A percentile compares a stretch with the other conserved stretches of the same genome.
Evolutionary conservation across 2,888 invertebrate genomes (phyloP).

Genomic region (Ernsta delagoae): DNA sequence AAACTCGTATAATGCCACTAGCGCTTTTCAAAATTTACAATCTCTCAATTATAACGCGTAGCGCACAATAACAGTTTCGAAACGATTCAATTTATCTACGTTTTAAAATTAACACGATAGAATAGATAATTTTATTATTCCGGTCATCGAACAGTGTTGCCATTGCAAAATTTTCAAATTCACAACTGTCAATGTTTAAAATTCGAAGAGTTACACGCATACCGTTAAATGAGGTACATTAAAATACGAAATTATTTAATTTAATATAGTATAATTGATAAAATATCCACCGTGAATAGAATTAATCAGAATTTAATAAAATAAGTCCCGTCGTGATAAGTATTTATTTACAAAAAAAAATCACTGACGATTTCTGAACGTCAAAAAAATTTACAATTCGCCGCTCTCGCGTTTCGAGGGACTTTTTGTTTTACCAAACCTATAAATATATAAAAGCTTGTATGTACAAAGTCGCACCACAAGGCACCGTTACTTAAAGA

Average conservation of each 20-base stretch:
- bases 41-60: slow-evolving; percentile 9
- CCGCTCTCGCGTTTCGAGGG: not conserved
- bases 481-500: slow-evolving; percentile 3
- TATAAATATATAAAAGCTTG: slow-evolving; percentile 12
- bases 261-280: too few relatives aligned
- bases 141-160: slow-evolving; percentile 13
- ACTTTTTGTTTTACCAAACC: not conserved
- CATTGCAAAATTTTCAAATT: slow-evolving; percentile 25
- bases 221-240: not conserved
- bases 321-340: not conserved
- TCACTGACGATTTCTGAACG: too few relatives aligned
- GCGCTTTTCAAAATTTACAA: slow-evolving; percentile 10
- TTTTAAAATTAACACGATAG: slow-evolving; percentile 4
- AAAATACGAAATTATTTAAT: slow-evolving; percentile 3
- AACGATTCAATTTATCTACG: slow-evolving; percentile 24
- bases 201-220: slow-evolving; percentile 9
- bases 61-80: not conserved
- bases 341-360: not conserved
- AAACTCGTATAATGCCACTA: not conserved
- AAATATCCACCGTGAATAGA: slow-evolving; percentile 1
- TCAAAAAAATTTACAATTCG: too few relatives aligned
- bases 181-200: slow-evolving; percentile 22
- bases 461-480: not conserved
- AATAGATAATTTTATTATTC: not conserved
- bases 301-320: not conserved